These are phyloP conservation scores for Thamnaconus septentrionalis DNA, from an alignment of 2,113 vertebrate genomes.

Conservation along the genomic window DNA sequence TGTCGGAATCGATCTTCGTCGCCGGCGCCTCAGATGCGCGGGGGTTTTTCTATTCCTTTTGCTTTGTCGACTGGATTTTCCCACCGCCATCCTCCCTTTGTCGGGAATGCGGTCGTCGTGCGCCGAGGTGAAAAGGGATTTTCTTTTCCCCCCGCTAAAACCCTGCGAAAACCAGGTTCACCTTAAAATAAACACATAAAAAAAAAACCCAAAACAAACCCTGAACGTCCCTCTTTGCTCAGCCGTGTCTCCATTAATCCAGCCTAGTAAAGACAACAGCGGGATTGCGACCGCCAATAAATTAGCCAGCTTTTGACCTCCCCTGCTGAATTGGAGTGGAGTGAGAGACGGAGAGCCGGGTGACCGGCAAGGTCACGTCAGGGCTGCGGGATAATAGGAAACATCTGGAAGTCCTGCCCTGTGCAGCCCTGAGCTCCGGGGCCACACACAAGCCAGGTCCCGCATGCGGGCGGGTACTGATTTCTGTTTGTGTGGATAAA, in stretches of 20 bases:
- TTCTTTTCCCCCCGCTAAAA: conserved; percentile 9
- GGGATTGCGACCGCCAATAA: conserved; percentile 24
- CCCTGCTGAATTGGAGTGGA: conserved; percentile 15
- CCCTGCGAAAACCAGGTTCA: too few relatives aligned
- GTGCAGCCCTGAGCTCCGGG: conserved; percentile 42
- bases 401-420: conserved; percentile 66
- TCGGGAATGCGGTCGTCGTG: conserved; percentile 16
- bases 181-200: conserved; percentile 16
- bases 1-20: conserved; percentile 28
- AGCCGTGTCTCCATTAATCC: conserved; percentile 17
- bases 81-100: conserved; percentile 19
- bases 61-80: conserved; percentile 47
- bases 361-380: conserved; percentile 48
- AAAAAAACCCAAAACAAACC: conserved; percentile 6
- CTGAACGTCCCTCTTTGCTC: not conserved
- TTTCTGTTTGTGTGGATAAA: conserved; percentile 5
- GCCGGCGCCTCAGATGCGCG: conserved; percentile 16
- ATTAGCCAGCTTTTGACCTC: conserved; percentile 30
- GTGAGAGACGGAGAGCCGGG: conserved; percentile 28
- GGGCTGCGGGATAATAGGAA: conserved; percentile 63
- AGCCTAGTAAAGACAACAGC: conserved; percentile 18
- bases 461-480: conserved; percentile 1
- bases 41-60: conserved; percentile 49
- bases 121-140: conserved; percentile 36
- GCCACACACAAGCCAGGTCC: conserved; percentile 51